phyloP scores from a whole-genome alignment of 2,888 invertebrate species.

The Deroplatys truncata region DNA sequence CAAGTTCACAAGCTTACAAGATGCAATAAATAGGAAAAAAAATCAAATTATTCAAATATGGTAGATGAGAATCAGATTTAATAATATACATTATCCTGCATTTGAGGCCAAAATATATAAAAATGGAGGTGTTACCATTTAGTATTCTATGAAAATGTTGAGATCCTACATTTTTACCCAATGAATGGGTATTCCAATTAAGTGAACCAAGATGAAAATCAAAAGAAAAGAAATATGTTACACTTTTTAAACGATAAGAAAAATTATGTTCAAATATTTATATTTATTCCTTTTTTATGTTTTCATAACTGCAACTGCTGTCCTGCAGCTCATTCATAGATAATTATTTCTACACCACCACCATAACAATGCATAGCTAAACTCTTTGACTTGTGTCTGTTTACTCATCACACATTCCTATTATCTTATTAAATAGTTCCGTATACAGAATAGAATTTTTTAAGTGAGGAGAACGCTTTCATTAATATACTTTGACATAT shows the following conservation, averaged over 20 bases:
- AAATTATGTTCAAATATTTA: neutral
- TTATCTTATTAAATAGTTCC: neutral
- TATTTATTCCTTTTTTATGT: neutral
- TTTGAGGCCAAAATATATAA: neutral
- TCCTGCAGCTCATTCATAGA: neutral
- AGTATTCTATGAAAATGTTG: neutral
- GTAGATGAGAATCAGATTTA: neutral
- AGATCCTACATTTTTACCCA: neutral
- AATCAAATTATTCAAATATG: neutral
- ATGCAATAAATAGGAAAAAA: neutral
- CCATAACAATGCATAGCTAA: constrained; percentile 1
- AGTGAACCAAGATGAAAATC: neutral
- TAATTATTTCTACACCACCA: constrained; percentile 8
- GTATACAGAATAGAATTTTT: neutral
- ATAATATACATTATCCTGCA: neutral
- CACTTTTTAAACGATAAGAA: neutral
- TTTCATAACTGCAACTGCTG: neutral
- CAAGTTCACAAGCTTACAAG: neutral
- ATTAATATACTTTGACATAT: neutral
- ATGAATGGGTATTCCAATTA: neutral
- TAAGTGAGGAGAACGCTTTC: neutral
- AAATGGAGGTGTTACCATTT: neutral
- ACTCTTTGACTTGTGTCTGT: neutral
- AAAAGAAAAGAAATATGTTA: neutral
- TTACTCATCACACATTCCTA: neutral